Base-by-base conservation (phyloP, 2,888 invertebrate genomes). In the Thumatha senex region DNA sequence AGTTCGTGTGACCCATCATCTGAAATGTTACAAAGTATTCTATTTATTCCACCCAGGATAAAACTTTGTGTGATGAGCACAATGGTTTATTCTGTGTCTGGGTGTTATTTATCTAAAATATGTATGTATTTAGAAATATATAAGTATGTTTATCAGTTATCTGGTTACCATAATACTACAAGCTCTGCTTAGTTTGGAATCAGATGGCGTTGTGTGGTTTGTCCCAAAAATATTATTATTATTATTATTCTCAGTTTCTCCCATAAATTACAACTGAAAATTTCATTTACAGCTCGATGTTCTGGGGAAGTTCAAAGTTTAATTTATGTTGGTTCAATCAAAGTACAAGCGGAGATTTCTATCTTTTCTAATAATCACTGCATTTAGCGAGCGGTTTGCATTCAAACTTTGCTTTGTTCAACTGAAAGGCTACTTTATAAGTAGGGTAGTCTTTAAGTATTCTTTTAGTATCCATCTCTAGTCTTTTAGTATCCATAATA, bases 281-380 rank as follows among this genome's bases (percentile, higher is more conserved):
- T 58, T 61, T 46, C 47, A 59, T n/a, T 59, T 67, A 44, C 36
- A 51, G 50, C 54, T 59, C 46, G 55, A 66, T 66, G 51, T 58
- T 57, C 57, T 57, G 61, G 53, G 57, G 47, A 61, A 61, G 63
- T 65, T 61, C 49, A 62, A 70, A 70, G 53, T 67, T 61, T 34
- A 54, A 52, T 70, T 69, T 63, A 61, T 67, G 61, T 63, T 59
- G 61, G 50, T 50, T 61, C 58, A 70, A 68, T 65, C 67, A 63
- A 67, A 65, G 54, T 64, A 51, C 43, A 46, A 57, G 54, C 18
- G 18, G 56, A 44, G 54, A 48, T 29, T 59, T 48, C 43, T 51
- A 48, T 54, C 51, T 66, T 61, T 61, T 53, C 24, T 53, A 56
- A 59, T 49, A 56, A 56, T 61, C 34, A 5, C 30, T 40, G 50